Evolutionary conservation across 2,113 vertebrate genomes (phyloP).

Genomic region (Acanthisitta chloris): DNA sequence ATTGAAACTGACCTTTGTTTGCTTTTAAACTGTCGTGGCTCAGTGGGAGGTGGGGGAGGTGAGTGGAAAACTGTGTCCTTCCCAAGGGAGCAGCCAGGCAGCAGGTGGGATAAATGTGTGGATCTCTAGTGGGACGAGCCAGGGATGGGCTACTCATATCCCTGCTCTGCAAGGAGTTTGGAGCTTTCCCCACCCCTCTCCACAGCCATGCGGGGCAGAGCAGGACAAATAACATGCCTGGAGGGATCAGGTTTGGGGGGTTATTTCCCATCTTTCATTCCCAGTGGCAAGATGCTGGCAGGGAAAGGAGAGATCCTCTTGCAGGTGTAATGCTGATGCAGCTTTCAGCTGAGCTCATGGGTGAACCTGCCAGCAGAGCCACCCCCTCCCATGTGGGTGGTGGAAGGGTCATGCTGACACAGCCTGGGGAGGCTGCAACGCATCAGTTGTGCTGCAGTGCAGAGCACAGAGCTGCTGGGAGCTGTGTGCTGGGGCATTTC

Average conservation of each 20-base stretch:
- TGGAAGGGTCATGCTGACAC: not conserved
- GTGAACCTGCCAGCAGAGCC: not conserved
- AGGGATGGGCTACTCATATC: accelerated
- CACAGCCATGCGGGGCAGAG: not conserved
- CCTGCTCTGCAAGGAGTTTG: not conserved
- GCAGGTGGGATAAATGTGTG: accelerated
- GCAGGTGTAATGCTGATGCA: not conserved
- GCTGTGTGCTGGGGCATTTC: not conserved
- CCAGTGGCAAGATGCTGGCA: not conserved
- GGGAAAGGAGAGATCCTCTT: not conserved
- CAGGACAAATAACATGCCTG: not conserved
- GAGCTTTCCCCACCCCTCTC: not conserved
- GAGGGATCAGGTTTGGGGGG: not conserved
- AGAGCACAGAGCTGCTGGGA: not conserved
- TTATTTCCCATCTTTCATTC: not conserved
- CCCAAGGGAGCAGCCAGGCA: accelerated
- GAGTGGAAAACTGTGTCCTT: no score
- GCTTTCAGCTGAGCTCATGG: not conserved
- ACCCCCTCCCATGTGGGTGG: not conserved
- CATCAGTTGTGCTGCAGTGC: accelerated
- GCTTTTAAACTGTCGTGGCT: not conserved
- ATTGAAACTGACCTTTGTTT: not conserved
- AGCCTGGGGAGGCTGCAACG: not conserved
- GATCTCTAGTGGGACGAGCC: not conserved
- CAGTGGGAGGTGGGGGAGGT: accelerated